Evolutionary conservation across 2,797 vertebrate genomes (phyloP).

Genomic region (Lerista edwardsae): DNA sequence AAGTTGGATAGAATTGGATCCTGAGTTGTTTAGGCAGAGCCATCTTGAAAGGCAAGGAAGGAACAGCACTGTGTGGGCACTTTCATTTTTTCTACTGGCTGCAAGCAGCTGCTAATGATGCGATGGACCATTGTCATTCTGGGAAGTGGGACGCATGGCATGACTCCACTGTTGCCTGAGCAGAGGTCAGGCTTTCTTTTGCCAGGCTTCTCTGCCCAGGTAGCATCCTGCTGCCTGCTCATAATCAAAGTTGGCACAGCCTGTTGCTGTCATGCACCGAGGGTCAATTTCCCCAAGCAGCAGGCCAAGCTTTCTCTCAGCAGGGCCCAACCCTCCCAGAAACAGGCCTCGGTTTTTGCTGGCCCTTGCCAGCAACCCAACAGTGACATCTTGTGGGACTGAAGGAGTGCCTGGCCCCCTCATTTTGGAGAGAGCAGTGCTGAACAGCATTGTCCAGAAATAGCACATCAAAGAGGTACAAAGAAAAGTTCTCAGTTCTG

Average conservation of each 20-base stretch:
- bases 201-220: neutral
- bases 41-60: neutral
- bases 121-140: neutral
- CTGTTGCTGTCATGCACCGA: neutral
- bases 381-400: conserved; percentile 65
- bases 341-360: neutral
- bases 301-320: rapidly evolving
- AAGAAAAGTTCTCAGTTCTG: neutral
- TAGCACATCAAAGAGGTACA: neutral
- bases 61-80: neutral
- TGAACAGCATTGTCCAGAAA: neutral
- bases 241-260: conserved; percentile 3
- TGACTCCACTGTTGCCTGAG: neutral
- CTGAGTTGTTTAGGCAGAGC: neutral
- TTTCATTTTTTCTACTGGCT: neutral
- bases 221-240: conserved; percentile 6
- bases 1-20: too few species aligned
- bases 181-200: neutral
- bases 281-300: neutral
- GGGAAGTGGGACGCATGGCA: neutral
- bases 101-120: conserved; percentile 4
- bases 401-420: neutral
- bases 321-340: neutral
- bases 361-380: conserved; percentile 29
- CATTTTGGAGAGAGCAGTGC: rapidly evolving